A percentile compares a stretch with the other conserved stretches of the same genome.
Conservation (phyloP, 2,113 vertebrate genomes). For the Paramormyrops kingsleyae region DNA sequence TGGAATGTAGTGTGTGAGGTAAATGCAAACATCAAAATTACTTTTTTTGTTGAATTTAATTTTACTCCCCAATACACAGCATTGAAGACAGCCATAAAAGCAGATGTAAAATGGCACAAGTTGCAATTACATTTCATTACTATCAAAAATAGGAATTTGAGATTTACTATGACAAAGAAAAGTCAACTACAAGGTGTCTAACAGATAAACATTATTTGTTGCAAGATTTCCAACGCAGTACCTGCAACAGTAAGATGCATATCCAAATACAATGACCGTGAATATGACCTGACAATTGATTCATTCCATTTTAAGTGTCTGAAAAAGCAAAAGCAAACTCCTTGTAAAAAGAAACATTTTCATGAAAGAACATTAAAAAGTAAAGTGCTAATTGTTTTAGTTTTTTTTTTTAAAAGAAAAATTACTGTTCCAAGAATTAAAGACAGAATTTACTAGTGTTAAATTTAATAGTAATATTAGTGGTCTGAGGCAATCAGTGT, state of each 20-base stretch:
- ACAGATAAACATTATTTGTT: slow-evolving; percentile 50
- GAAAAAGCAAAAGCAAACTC: neutral
- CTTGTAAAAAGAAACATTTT: neutral
- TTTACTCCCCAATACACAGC: slow-evolving; percentile 57
- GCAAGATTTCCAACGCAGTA: slow-evolving; percentile 57
- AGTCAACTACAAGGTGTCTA: slow-evolving; percentile 60
- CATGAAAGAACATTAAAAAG: slow-evolving; percentile 28
- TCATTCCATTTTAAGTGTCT: slow-evolving; percentile 19
- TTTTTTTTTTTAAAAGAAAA: neutral
- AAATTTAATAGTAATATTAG: neutral
- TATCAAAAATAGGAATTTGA: slow-evolving; percentile 88
- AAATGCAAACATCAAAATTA: slow-evolving; percentile 94
- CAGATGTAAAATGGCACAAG: slow-evolving; percentile 75
- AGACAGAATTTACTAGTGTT: slow-evolving; percentile 40
- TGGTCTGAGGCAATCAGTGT: neutral
- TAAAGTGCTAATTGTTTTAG: slow-evolving; percentile 34
- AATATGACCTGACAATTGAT: neutral
- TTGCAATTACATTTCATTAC: slow-evolving; percentile 60
- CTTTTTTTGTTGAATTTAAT: slow-evolving; percentile 65
- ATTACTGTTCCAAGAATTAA: slow-evolving; percentile 4
- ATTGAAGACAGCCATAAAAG: slow-evolving; percentile 60
- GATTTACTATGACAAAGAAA: slow-evolving; percentile 78
- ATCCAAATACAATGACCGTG: neutral
- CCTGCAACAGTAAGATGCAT: slow-evolving; percentile 44
- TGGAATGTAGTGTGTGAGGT: slow-evolving; percentile 99